Evolutionary conservation across 2,113 vertebrate genomes (phyloP).

Genomic region (Bubo bubo): DNA sequence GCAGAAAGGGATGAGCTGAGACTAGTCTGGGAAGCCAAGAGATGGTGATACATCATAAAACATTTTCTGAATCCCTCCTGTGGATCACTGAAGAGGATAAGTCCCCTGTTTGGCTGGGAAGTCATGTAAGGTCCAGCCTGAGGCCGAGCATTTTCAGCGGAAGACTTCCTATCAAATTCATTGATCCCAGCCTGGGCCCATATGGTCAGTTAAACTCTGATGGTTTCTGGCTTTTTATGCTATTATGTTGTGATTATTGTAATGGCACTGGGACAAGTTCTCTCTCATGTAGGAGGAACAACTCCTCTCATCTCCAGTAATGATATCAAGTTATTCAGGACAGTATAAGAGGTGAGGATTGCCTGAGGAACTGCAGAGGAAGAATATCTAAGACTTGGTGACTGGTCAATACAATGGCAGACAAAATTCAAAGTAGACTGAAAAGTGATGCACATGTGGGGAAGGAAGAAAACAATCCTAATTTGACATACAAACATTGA

Average conservation of each 20-base stretch:
- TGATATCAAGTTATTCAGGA: background rate
- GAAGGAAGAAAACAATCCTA: background rate
- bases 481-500: background rate
- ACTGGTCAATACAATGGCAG: background rate
- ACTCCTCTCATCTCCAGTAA: background rate
- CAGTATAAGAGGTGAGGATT: fast-evolving
- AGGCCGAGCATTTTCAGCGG: background rate
- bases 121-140: background rate
- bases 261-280: background rate
- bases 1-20: background rate
- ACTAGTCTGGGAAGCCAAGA: background rate
- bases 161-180: background rate
- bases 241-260: background rate
- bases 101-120: background rate
- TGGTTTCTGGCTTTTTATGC: background rate
- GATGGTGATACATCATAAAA: background rate
- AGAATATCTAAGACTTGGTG: background rate
- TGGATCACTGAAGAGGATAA: background rate
- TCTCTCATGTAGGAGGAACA: background rate
- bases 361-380: background rate
- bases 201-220: too few relatives aligned
- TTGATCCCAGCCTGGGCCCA: background rate
- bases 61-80: background rate
- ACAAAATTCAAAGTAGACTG: background rate
- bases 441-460: fast-evolving